Evolutionary conservation across 2,113 vertebrate genomes (phyloP), one percentile per base, ranked within the genome.

Genomic region (Cavia aperea): DNA sequence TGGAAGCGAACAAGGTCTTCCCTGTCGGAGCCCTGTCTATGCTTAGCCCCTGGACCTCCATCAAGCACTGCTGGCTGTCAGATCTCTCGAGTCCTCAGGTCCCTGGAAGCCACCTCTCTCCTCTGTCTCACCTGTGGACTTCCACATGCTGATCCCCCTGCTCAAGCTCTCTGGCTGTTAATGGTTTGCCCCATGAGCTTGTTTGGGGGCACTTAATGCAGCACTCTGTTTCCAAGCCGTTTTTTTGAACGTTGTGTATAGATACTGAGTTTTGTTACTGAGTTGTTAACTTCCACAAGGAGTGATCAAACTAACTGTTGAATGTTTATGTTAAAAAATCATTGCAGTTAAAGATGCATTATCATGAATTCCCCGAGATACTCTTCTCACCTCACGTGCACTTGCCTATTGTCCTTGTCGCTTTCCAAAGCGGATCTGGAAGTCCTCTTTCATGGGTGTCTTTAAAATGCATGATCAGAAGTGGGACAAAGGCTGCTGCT

Each of bases 51-150:
- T 63, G 58, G n/a, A 16, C 24, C 54, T 39, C 68, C 23, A 10
- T 33, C 29, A 26, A 62, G 31, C 66, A 5, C 7, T n/a, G 21
- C 3, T 60, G 66, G 54, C 58, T 39, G 51, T 81, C 36, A 26
- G 7, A 14, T 9, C 36, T 81, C 43, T 56, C 11, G 51, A 68
- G 19, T 56, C 81, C 49, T 87, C 16, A 19, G 36, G 16, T 29
- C 36, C 31, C 1, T 19, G 21, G 54, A n/a, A 60, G 0, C 1
- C 3, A 18, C 36, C 1, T 6, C 13, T 43, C 62, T 86, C 16
- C 36, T 75, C 39, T 51, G 4, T 21, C 15, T 56, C 14, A 14
- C 58, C 4, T 36, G 31, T 11, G 21, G 7, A 8, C 36, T 31
- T 13, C 73, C 51, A 16, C 24, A 2, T 36, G 79, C 56, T 14